These are phyloP conservation scores for Orthosia gracilis DNA, from an alignment of 2,888 invertebrate species.

Conservation along the genomic window DNA sequence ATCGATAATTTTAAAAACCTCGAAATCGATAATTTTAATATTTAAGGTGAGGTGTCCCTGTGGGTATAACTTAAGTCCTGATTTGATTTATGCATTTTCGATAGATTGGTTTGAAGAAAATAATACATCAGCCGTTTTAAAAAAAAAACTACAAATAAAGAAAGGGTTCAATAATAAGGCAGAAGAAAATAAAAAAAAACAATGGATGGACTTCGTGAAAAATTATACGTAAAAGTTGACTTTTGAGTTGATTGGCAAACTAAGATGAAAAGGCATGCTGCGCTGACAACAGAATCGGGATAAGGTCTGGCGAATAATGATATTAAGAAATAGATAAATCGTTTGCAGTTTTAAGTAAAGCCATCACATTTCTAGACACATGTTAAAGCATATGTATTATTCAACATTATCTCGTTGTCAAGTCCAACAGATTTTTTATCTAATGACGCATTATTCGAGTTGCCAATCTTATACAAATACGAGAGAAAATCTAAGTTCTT, in stretches of 20 bases:
- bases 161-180: no score
- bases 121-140: not conserved
- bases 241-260: no score
- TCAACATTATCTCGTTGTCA: constrained; percentile 22
- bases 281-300: no score
- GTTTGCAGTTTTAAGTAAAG: not conserved
- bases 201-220: no score
- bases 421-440: constrained; percentile 49
- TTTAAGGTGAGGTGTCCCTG: constrained; percentile 12
- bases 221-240: no score
- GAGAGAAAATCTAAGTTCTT: constrained; percentile 36
- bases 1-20: constrained; percentile 34
- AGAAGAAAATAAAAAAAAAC: no score
- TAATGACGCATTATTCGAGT: constrained; percentile 45
- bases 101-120: not conserved
- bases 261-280: no score
- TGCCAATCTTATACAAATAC: constrained; percentile 49
- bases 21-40: constrained; percentile 42
- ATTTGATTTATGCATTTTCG: not conserved
- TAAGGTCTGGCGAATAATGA: no score
- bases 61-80: constrained; percentile 7
- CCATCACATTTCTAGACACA: not conserved
- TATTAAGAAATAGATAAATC: not conserved
- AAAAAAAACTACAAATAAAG: not conserved
- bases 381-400: constrained; percentile 10